These are phyloP conservation scores for Pogoniulus pusillus DNA, from an alignment of 2,797 vertebrate genomes.

Conservation along the genomic window DNA sequence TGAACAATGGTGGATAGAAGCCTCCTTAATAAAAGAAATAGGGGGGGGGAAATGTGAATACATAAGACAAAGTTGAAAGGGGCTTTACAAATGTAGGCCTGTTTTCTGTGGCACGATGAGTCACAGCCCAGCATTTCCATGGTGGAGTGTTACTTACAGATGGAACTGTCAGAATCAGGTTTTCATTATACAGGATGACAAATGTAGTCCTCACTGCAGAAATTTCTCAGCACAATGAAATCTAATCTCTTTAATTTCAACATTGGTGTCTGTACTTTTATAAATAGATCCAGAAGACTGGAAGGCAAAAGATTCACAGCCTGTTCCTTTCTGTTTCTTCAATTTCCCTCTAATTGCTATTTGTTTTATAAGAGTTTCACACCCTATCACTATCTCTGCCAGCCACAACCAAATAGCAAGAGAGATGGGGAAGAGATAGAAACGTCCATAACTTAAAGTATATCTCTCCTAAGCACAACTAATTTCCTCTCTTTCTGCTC, in stretches of 20 bases:
- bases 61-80: constrained; percentile 41
- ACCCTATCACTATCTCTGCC: background rate
- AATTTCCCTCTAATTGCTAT: background rate
- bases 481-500: background rate
- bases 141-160: background rate
- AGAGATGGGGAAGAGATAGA: background rate
- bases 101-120: constrained; percentile 7
- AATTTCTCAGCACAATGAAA: constrained; percentile 29
- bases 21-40: constrained; percentile 21
- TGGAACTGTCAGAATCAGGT: constrained; percentile 32
- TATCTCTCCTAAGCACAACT: background rate
- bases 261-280: background rate
- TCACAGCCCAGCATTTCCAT: background rate
- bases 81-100: background rate
- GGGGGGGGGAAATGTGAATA: background rate
- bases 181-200: constrained; percentile 27
- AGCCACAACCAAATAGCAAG: background rate
- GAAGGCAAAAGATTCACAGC: background rate
- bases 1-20: constrained; percentile 22
- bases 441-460: background rate
- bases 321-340: background rate
- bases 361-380: background rate
- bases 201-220: constrained; percentile 1
- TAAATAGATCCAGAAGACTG: background rate
- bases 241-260: constrained; percentile 33